A percentile compares a stretch with the other conserved stretches of the same genome.
Evolutionary conservation across 92 coral and sea anemone species (phyloP).

Genomic region (Bergia puertoricense): DNA sequence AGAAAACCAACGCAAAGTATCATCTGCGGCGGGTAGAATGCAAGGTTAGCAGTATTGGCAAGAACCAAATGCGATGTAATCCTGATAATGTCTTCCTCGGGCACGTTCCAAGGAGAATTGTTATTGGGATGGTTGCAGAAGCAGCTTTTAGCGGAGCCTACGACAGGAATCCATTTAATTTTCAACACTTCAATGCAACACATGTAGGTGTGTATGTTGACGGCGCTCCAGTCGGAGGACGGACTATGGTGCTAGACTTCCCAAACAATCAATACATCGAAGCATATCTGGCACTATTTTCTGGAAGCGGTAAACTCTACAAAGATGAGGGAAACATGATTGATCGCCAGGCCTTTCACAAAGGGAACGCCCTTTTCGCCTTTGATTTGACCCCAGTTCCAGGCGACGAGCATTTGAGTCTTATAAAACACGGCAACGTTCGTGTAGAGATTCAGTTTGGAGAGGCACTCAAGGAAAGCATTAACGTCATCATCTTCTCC

Average conservation of each 20-base stretch:
- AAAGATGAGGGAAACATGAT: not conserved
- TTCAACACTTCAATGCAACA: not conserved
- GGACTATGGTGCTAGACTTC: not conserved
- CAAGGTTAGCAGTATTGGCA: too few relatives aligned
- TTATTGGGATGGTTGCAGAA: too few relatives aligned
- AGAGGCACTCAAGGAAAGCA: not conserved
- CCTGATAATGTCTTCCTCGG: not conserved
- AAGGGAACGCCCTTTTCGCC: not conserved
- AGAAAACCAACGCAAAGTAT: too few relatives aligned
- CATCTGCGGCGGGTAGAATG: too few relatives aligned
- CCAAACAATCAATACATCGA: not conserved
- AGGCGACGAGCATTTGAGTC: not conserved
- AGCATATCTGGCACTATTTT: not conserved
- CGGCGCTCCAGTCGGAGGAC: not conserved
- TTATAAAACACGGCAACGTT: too few relatives aligned
- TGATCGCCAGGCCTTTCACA: not conserved
- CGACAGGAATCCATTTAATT: slow-evolving; percentile 20
- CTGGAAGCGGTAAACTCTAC: not conserved
- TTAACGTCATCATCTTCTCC: not conserved
- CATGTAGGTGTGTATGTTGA: not conserved
- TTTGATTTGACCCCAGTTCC: not conserved
- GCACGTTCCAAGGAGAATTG: too few relatives aligned
- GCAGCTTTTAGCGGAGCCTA: not conserved
- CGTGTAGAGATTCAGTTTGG: not conserved
- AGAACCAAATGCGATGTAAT: not conserved